Evolutionary conservation across 2,888 invertebrate species (phyloP).

Genomic region (Pterostichus madidus): DNA sequence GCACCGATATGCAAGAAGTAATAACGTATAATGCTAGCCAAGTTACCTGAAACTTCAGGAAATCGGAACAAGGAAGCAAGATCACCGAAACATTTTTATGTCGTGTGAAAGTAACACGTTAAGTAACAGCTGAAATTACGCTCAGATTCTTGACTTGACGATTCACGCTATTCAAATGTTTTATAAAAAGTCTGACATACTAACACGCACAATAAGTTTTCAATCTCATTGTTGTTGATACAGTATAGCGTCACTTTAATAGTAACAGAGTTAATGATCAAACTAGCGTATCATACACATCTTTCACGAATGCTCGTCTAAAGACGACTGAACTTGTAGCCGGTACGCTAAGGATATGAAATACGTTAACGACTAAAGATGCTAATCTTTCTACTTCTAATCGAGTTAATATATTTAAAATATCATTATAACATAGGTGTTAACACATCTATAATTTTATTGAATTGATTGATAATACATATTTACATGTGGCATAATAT

Average conservation of each 20-base stretch:
- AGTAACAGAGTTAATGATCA: constrained; percentile 36
- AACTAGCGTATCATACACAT: constrained; percentile 26
- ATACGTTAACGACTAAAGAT: constrained; percentile 10
- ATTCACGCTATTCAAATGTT: constrained; percentile 53
- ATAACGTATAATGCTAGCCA: constrained; percentile 36
- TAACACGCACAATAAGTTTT: constrained; percentile 39
- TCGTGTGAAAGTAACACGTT: constrained; percentile 66
- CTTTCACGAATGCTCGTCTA: constrained; percentile 23
- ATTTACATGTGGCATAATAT: constrained; percentile 3
- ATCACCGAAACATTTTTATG: constrained; percentile 65
- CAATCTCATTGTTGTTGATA: constrained; percentile 38
- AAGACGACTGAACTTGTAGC: constrained; percentile 40
- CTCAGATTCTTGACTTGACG: constrained; percentile 40
- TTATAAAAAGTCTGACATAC: constrained; percentile 51
- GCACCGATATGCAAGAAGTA: constrained; percentile 38
- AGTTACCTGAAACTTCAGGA: constrained; percentile 64
- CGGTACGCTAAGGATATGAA: constrained; percentile 37
- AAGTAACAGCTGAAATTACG: constrained; percentile 58
- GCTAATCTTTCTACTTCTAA: constrained; percentile 22
- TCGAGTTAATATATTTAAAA: constrained; percentile 18
- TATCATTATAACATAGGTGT: not conserved
- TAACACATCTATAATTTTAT: constrained; percentile 11
- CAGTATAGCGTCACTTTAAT: not conserved
- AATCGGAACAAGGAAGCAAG: constrained; percentile 66
- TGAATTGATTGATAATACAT: not conserved